phyloP scores from a whole-genome alignment of 2,797 vertebrate species.

The Alectoris magna region DNA sequence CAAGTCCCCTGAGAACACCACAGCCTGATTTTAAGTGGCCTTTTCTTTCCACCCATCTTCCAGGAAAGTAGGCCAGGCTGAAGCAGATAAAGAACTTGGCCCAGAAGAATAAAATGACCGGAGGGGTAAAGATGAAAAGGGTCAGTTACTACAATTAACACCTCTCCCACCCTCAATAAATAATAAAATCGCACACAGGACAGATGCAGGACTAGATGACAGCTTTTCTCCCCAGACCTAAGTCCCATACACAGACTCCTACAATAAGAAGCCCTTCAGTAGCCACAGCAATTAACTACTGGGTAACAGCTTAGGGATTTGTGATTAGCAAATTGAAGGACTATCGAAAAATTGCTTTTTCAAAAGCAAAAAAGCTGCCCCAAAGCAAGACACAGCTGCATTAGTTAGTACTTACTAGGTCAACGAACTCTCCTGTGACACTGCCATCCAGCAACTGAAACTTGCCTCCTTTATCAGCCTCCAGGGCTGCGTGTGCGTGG shows the following conservation, averaged over 20 bases:
- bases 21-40: neutral
- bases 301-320: neutral
- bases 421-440: constrained; percentile 91
- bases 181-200: neutral
- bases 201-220: neutral
- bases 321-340: neutral
- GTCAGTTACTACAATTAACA: neutral
- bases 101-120: neutral
- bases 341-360: neutral
- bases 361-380: neutral
- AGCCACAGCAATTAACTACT: neutral
- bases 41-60: neutral
- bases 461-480: constrained; percentile 90
- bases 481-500: constrained; percentile 85
- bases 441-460: constrained; percentile 92
- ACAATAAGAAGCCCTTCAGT: neutral
- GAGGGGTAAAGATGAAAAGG: neutral
- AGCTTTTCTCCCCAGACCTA: neutral
- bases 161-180: neutral
- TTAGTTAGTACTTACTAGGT: constrained; percentile 85
- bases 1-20: neutral
- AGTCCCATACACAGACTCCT: neutral
- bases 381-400: neutral
- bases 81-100: neutral
- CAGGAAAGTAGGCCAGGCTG: neutral